Evolutionary conservation across 2,113 vertebrate species (phyloP).

Genomic region (Geococcyx californianus): DNA sequence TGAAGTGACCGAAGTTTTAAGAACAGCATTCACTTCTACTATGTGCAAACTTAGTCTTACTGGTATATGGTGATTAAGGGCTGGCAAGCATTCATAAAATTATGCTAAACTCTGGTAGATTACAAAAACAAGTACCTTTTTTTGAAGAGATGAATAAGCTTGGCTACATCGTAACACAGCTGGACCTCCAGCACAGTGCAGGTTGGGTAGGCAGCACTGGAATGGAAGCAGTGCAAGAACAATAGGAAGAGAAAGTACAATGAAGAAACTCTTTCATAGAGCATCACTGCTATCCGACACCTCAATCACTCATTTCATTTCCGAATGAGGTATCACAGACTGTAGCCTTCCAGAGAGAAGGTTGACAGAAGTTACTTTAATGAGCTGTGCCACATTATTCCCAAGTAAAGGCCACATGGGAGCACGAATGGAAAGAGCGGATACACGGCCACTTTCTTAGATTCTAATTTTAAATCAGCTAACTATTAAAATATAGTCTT

Average conservation of each 20-base stretch:
- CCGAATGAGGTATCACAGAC: not conserved
- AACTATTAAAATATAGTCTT: not conserved
- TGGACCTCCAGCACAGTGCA: slow-evolving; percentile 84
- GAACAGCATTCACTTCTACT: not conserved
- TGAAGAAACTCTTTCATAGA: not conserved
- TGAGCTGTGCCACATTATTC: not conserved
- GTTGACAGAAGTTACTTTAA: not conserved
- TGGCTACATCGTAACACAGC: slow-evolving; percentile 85
- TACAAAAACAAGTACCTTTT: slow-evolving; percentile 78
- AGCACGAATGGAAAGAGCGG: not conserved
- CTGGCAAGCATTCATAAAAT: not conserved
- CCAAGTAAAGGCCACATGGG: not conserved
- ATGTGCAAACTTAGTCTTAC: not conserved
- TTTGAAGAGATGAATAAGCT: slow-evolving; percentile 82
- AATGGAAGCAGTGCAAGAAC: not conserved
- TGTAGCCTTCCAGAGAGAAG: not conserved
- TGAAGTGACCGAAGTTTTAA: not conserved
- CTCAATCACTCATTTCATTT: not conserved
- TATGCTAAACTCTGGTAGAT: not conserved
- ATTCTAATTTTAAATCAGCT: not conserved
- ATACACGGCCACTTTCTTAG: not conserved
- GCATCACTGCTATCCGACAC: not conserved
- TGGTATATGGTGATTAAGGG: not conserved
- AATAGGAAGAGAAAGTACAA: not conserved
- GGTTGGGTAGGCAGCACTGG: slow-evolving; percentile 88